Evolutionary conservation across 2,797 vertebrate species (phyloP).

Genomic region (Knipowitschia caucasica): DNA sequence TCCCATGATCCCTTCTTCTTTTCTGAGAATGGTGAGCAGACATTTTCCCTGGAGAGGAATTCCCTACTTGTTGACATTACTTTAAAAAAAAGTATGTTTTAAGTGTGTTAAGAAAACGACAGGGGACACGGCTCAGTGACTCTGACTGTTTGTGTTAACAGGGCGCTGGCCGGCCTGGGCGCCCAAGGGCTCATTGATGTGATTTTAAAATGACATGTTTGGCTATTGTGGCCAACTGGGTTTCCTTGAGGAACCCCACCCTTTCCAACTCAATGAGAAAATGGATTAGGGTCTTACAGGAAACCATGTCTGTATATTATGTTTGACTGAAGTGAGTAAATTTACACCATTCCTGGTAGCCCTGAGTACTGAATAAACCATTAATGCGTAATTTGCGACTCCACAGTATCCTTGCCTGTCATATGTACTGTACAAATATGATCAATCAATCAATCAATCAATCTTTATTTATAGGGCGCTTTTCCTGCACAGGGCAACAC

Average conservation of each 20-base stretch:
- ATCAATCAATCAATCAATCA: too few relatives aligned
- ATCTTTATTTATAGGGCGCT: too few relatives aligned
- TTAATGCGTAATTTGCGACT: not conserved
- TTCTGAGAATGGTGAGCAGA: slow-evolving; percentile 41
- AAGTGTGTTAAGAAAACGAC: slow-evolving; percentile 77
- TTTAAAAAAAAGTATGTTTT: slow-evolving; percentile 74
- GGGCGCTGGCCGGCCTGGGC: slow-evolving; percentile 50
- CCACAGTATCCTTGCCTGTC: not conserved
- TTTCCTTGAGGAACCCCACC: slow-evolving; percentile 30
- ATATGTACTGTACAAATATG: too few relatives aligned
- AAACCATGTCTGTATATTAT: slow-evolving; percentile 14
- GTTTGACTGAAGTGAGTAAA: slow-evolving; percentile 15
- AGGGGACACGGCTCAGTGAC: slow-evolving; percentile 72
- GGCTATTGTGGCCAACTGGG: slow-evolving; percentile 53
- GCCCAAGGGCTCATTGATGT: slow-evolving; percentile 39
- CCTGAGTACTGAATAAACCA: not conserved
- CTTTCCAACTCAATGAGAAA: slow-evolving; percentile 24
- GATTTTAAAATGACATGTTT: slow-evolving; percentile 63
- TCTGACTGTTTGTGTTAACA: slow-evolving; percentile 78
- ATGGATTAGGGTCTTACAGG: slow-evolving; percentile 15
- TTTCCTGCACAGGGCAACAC: too few relatives aligned
- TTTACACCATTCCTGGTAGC: not conserved
- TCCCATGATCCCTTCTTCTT: slow-evolving; percentile 22
- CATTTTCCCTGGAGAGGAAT: slow-evolving; percentile 69
- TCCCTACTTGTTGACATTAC: slow-evolving; percentile 77